Conservation (phyloP, 1,140 invertebrate species). For the Plodia interpunctella region DNA sequence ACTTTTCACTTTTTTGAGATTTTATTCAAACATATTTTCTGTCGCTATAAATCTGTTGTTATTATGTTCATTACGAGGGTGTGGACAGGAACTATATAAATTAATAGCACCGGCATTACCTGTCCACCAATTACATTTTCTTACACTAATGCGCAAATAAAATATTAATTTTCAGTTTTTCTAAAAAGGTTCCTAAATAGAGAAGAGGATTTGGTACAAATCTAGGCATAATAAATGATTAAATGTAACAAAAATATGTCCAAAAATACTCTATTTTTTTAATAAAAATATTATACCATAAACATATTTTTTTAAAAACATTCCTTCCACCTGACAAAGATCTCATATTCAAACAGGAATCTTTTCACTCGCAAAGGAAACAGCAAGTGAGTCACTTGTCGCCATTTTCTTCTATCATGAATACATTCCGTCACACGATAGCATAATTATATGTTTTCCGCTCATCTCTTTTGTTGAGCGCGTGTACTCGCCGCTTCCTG, state of each 20-base stretch:
- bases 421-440: slow-evolving; percentile 52
- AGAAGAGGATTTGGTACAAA: too few relatives aligned
- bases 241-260: too few relatives aligned
- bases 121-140: too few relatives aligned
- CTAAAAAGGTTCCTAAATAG: too few relatives aligned
- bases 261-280: too few relatives aligned
- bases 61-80: slow-evolving; percentile 8
- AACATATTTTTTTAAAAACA: too few relatives aligned
- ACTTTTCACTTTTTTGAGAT: too few relatives aligned
- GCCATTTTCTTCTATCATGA: slow-evolving; percentile 33
- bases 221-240: too few relatives aligned
- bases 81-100: not conserved
- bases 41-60: slow-evolving; percentile 19
- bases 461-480: slow-evolving; percentile 55
- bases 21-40: slow-evolving; percentile 25
- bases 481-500: slow-evolving; percentile 38
- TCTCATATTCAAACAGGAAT: slow-evolving; percentile 25
- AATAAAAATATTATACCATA: too few relatives aligned
- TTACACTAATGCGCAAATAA: too few relatives aligned
- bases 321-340: slow-evolving; percentile 21
- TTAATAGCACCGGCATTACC: not conserved
- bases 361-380: slow-evolving; percentile 39
- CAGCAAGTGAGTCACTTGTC: slow-evolving; percentile 53
- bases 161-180: too few relatives aligned
- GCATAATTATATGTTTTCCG: slow-evolving; percentile 71